Conservation (phyloP, 2,113 vertebrate species). For the Lipotes vexillifer region DNA sequence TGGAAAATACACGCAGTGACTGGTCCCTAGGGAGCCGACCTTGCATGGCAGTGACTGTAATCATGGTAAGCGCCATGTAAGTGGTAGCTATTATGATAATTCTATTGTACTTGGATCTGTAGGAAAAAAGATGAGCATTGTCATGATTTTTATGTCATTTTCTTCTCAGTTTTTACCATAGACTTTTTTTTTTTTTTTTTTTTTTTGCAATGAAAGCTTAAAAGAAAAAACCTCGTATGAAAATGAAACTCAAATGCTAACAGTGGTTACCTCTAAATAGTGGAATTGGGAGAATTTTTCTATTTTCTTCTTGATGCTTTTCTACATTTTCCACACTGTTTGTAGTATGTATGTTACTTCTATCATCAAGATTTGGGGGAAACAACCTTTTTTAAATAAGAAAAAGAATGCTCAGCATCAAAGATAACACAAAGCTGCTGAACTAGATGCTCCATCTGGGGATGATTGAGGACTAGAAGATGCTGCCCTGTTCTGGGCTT, state of each 20-base stretch:
- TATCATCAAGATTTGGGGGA: not conserved
- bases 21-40: not conserved
- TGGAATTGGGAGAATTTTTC: not conserved
- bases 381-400: not conserved
- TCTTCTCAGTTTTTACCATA: not conserved
- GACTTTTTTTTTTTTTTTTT: not conserved
- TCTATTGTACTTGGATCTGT: not conserved
- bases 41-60: not conserved
- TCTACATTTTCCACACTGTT: not conserved
- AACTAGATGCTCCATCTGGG: not conserved
- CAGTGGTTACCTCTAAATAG: not conserved
- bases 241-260: constrained; percentile 16
- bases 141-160: not conserved
- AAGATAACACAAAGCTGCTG: not conserved
- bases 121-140: not conserved
- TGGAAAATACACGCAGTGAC: not conserved
- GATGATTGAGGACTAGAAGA: not conserved
- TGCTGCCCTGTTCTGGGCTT: not conserved
- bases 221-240: not conserved
- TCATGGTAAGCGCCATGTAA: not conserved
- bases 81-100: not conserved
- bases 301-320: not conserved
- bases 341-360: not conserved
- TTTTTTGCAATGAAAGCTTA: not conserved
- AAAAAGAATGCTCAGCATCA: not conserved